A percentile compares a stretch with the other conserved stretches of the same genome.
These are phyloP conservation scores for Perizoma flavofasciatum DNA, from an alignment of 2,888 invertebrate genomes.

Conservation along the genomic window DNA sequence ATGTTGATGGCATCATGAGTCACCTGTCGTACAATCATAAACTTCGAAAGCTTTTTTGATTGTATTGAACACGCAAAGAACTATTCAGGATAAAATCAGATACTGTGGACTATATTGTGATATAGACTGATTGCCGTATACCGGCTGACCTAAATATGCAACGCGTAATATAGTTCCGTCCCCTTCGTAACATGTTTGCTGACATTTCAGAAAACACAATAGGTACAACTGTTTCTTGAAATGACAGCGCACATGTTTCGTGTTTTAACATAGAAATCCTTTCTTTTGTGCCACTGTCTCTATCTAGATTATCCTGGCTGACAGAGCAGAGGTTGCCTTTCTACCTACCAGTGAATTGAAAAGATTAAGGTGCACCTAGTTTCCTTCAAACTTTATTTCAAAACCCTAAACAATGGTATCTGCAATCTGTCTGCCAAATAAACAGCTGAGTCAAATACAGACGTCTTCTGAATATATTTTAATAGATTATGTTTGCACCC, in stretches of 20 bases:
- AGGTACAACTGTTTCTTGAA: slow-evolving; percentile 18
- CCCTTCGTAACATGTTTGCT: slow-evolving; percentile 40
- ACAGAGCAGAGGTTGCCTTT: neutral
- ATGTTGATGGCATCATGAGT: no score
- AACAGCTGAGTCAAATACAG: slow-evolving; percentile 40
- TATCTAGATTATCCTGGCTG: neutral
- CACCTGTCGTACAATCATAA: neutral
- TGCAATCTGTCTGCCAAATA: slow-evolving; percentile 13
- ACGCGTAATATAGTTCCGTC: slow-evolving; percentile 49
- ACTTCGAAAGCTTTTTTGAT: slow-evolving; percentile 33
- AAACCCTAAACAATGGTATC: slow-evolving; percentile 14
- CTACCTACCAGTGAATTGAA: neutral
- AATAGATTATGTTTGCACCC: slow-evolving; percentile 50
- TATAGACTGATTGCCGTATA: slow-evolving; percentile 63
- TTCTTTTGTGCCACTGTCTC: neutral
- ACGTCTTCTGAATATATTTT: slow-evolving; percentile 45
- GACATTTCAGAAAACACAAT: slow-evolving; percentile 31
- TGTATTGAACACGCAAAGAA: slow-evolving; percentile 46
- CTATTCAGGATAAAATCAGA: slow-evolving; percentile 49
- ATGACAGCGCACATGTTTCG: slow-evolving; percentile 10
- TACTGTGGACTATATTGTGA: slow-evolving; percentile 37
- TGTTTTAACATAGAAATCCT: slow-evolving; percentile 2
- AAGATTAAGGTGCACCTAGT: neutral
- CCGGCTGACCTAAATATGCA: slow-evolving; percentile 62
- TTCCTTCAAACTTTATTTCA: neutral